Base-by-base conservation (phyloP, 2,113 vertebrate species). In the Aegotheles bennettii region DNA sequence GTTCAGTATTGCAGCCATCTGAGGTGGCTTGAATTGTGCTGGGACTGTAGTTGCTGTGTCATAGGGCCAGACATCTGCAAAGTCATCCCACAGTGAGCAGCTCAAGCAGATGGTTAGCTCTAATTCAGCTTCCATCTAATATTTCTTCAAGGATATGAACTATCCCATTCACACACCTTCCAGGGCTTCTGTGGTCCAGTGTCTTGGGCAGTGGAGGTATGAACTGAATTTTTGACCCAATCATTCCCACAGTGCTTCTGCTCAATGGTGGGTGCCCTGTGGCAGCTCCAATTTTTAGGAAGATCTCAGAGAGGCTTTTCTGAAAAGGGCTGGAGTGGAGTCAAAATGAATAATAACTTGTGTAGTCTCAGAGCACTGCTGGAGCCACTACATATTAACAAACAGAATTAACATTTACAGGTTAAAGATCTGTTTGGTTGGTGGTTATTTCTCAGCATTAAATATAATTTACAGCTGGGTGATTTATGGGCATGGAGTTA, bases 321-420 rank as follows among this genome's bases (percentile, higher is more conserved):
- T 89, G 73, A 31, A 86, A 74, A 84, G 42, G 40, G 33, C 17
- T 93, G 73, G 68, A 90, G 40, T 10, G 14, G 29, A 90, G 56
- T 92, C 80, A 96, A 74, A 75, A 92, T 93, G 68, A 96, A 18
- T 92, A 90, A 96, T 89, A 51, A 77, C 54, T 76, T 8, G 18
- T 92, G 63, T 60, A 95, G 67, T 48, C 74, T 77, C 67, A 6
- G 23, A 97, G 87, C 60, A 35, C 90, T 74, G 63, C 67, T 89
- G 84, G 70, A 96, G 90, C 79, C 71, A 40, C 63, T 67, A 40
- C 84, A 83, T 61, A 95, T 95, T 92, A 97, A 94, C 95, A 96
- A 94, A 93, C 70, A 94, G 91, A 91, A 97, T 93, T 94, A 95
- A 90, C 83, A 87, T 96, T 96, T 97, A 93, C 93, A 90, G 90